phyloP scores from a whole-genome alignment of 2,113 vertebrate genomes.

The Corvus cornix region DNA sequence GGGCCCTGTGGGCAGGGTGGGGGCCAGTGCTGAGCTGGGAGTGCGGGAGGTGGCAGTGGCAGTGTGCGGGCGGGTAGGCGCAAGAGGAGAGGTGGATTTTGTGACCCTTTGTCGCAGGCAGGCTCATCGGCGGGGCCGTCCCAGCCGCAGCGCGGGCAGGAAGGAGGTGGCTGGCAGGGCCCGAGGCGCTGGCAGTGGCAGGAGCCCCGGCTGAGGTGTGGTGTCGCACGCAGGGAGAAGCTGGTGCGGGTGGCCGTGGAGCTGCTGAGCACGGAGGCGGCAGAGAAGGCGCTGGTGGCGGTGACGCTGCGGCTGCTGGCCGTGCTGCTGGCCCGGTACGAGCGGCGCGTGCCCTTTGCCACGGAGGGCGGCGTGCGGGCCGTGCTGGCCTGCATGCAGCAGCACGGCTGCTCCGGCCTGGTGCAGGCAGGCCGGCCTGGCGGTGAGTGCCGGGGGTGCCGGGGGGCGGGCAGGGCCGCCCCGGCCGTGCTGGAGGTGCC shows the following conservation, averaged over 20 bases:
- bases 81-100: neutral
- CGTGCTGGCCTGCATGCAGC: slow-evolving; percentile 87
- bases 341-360: slow-evolving; percentile 88
- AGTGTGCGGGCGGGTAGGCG: rapidly evolving
- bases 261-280: slow-evolving; percentile 76
- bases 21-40: neutral
- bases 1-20: neutral
- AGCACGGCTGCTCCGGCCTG: slow-evolving; percentile 71
- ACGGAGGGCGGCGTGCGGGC: slow-evolving; percentile 90
- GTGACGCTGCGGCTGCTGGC: slow-evolving; percentile 81
- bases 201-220: neutral
- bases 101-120: neutral
- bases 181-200: rapidly evolving
- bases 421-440: slow-evolving; percentile 89
- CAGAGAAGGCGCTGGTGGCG: slow-evolving; percentile 76
- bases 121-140: neutral
- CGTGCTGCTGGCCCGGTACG: slow-evolving; percentile 80
- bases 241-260: slow-evolving; percentile 87
- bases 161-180: neutral
- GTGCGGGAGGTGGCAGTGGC: neutral
- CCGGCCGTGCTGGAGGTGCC: rapidly evolving
- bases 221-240: slow-evolving; percentile 78
- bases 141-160: neutral
- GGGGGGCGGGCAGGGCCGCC: neutral
- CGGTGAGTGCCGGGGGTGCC: slow-evolving; percentile 72